phyloP scores from a whole-genome alignment of 2,888 invertebrate species.

The Caenorhabditis auriculariae region DNA sequence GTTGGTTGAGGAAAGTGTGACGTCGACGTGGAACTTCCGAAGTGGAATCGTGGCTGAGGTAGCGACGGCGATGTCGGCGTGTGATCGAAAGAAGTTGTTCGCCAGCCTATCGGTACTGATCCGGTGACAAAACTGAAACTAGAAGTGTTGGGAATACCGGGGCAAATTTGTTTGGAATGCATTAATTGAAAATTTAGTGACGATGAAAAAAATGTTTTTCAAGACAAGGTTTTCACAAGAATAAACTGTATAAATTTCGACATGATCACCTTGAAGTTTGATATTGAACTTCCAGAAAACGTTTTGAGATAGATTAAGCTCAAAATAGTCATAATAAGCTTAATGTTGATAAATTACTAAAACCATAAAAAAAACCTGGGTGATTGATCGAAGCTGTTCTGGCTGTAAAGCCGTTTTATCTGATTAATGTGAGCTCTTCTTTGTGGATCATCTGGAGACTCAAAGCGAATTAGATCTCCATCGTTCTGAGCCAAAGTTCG shows the following conservation, averaged over 20 bases:
- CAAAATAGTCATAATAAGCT: too few species aligned
- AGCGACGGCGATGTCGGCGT: background rate
- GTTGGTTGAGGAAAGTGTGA: background rate
- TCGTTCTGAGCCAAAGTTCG: constrained; percentile 12
- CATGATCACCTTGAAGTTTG: too few species aligned
- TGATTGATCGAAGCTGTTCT: constrained; percentile 4
- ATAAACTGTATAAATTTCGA: too few species aligned
- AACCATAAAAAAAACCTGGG: constrained; percentile 1
- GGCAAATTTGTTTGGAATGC: too few species aligned
- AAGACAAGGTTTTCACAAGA: too few species aligned
- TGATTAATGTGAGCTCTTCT: constrained; percentile 30
- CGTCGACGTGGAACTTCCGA: background rate
- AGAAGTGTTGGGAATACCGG: too few species aligned
- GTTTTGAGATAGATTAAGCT: too few species aligned
- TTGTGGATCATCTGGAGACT: constrained; percentile 35
- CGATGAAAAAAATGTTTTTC: background rate
- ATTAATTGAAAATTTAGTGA: background rate
- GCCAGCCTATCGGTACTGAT: too few species aligned
- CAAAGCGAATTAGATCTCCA: constrained; percentile 32
- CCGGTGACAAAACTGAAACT: too few species aligned
- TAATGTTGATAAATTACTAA: background rate
- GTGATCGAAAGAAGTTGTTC: background rate
- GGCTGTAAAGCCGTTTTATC: constrained; percentile 41
- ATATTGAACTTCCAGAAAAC: too few species aligned
- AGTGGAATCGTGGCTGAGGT: background rate